A percentile compares a stretch with the other conserved stretches of the same genome.
Evolutionary conservation across 1,140 invertebrate genomes (phyloP).

Genomic region (Heliothis virescens): DNA sequence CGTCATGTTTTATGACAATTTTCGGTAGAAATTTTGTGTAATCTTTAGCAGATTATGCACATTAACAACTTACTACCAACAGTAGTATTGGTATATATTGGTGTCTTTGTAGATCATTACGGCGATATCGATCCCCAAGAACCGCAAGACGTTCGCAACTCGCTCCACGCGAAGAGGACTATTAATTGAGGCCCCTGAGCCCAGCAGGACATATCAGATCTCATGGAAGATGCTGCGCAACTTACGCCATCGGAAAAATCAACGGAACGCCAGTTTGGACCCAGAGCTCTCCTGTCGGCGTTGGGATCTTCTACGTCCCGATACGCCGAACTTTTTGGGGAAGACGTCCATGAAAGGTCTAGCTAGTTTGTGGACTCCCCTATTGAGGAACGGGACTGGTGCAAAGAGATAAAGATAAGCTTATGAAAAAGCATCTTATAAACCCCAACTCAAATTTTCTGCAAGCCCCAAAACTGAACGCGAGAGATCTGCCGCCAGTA

Average conservation of each 20-base stretch:
- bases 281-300: slow-evolving; percentile 2
- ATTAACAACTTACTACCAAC: neutral
- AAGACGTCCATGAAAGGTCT: neutral
- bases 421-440: slow-evolving; percentile 52
- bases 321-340: neutral
- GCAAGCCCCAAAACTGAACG: slow-evolving; percentile 54
- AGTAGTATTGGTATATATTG: neutral
- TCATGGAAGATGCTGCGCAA: neutral
- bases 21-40: slow-evolving; percentile 19
- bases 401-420: slow-evolving; percentile 47
- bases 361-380: neutral
- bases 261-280: neutral
- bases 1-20: slow-evolving; percentile 19
- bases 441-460: slow-evolving; percentile 53
- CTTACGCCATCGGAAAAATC: neutral
- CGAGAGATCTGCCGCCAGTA: slow-evolving; percentile 53
- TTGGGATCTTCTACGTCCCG: neutral
- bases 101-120: neutral
- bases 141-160: neutral
- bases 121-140: neutral
- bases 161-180: slow-evolving; percentile 14
- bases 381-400: neutral
- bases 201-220: neutral
- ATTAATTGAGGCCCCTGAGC: slow-evolving; percentile 37
- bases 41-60: slow-evolving; percentile 30